A percentile compares a stretch with the other conserved stretches of the same genome.
Evolutionary conservation across 1,140 invertebrate species (phyloP).

Genomic region (Hypsibius dujardini): DNA sequence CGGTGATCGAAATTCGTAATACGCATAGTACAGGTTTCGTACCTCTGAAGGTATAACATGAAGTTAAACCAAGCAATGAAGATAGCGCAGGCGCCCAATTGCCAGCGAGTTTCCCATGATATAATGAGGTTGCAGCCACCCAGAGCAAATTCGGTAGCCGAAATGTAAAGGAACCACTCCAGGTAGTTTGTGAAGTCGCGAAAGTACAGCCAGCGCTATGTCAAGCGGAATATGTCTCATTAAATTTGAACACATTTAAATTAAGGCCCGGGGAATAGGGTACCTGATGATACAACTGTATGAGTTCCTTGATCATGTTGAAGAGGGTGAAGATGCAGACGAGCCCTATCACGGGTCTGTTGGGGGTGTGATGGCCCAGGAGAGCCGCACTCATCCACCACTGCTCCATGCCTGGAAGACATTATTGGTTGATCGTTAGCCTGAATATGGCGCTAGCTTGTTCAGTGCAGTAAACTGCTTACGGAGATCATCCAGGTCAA

Average conservation of each 20-base stretch:
- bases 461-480: too few relatives aligned
- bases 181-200: conserved; percentile 34
- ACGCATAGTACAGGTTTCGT: conserved; percentile 16
- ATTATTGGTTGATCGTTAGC: too few relatives aligned
- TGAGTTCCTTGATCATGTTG: conserved; percentile 50
- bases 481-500: too few relatives aligned
- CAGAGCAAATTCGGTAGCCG: conserved; percentile 44
- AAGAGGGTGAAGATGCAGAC: conserved; percentile 43
- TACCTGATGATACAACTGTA: conserved; percentile 61
- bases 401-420: too few relatives aligned
- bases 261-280: background rate
- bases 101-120: conserved; percentile 27
- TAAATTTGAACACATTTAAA: too few relatives aligned
- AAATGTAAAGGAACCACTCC: conserved; percentile 52
- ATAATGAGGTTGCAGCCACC: conserved; percentile 35
- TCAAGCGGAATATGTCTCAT: too few relatives aligned
- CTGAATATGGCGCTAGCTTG: too few relatives aligned
- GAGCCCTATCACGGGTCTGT: conserved; percentile 26
- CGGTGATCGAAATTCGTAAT: background rate
- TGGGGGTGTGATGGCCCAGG: too few relatives aligned
- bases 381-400: too few relatives aligned
- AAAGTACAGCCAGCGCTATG: conserved; percentile 32
- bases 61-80: conserved; percentile 73
- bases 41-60: conserved; percentile 52
- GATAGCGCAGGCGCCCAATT: conserved; percentile 46